phyloP scores from a whole-genome alignment of 2,797 vertebrate genomes.

The Anas bernieri region DNA sequence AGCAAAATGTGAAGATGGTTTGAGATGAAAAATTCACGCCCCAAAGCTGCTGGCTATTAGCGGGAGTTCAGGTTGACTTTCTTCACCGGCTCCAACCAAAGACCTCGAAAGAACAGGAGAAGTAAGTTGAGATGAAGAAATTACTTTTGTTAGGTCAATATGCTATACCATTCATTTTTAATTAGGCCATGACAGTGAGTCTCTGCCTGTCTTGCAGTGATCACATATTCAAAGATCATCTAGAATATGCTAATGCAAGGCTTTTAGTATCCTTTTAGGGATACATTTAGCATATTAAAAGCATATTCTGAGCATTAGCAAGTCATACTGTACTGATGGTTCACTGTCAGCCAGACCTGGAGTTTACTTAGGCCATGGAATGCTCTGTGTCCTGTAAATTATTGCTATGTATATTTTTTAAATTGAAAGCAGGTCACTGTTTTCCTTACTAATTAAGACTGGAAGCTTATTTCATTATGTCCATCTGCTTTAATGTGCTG shows the following conservation, averaged over 20 bases:
- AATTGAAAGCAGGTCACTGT: constrained; percentile 46
- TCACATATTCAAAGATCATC: constrained; percentile 32
- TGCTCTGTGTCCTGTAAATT: constrained; percentile 29
- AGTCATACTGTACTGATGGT: neutral
- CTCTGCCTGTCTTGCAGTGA: constrained; percentile 4
- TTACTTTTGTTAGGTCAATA: constrained; percentile 32
- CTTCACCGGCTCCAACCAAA: neutral
- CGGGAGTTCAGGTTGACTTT: neutral
- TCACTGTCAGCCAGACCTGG: constrained; percentile 20
- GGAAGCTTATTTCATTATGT: neutral
- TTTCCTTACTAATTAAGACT: constrained; percentile 25
- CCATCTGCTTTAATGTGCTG: neutral
- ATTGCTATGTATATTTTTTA: constrained; percentile 14
- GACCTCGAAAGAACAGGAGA: neutral
- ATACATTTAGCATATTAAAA: constrained; percentile 60
- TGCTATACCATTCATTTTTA: constrained; percentile 12
- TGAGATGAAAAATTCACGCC: neutral
- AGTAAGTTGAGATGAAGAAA: constrained; percentile 24
- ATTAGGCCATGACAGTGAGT: neutral
- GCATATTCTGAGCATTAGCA: constrained; percentile 16
- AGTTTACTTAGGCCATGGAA: constrained; percentile 21
- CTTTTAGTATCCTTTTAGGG: constrained; percentile 58
- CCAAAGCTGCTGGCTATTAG: neutral
- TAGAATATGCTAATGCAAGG: constrained; percentile 41
- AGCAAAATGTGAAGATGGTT: neutral